These are phyloP conservation scores for Polyploca ridens DNA, from an alignment of 2,888 invertebrate species.

Conservation along the genomic window DNA sequence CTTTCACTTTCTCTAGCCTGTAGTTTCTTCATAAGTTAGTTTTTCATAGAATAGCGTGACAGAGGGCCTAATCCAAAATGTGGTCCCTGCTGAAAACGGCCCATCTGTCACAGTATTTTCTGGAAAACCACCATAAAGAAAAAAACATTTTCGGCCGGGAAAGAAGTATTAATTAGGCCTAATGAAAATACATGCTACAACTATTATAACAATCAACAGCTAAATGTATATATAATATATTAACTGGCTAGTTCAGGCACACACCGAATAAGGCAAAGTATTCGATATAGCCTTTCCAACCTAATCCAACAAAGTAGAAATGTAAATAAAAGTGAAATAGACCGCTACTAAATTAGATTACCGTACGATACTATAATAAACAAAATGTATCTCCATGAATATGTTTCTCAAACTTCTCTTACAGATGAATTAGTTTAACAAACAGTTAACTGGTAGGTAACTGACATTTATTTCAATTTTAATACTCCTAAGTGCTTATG, in stretches of 20 bases:
- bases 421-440: conserved; percentile 30
- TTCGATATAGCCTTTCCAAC: not conserved
- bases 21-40: no score
- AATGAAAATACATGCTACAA: no score
- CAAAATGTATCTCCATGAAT: conserved; percentile 18
- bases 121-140: no score
- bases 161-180: no score
- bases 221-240: no score
- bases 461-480: conserved; percentile 38
- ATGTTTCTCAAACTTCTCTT: not conserved
- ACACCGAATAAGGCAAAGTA: not conserved
- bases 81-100: no score
- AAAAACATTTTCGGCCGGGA: no score
- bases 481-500: conserved; percentile 40
- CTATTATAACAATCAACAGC: no score
- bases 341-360: not conserved
- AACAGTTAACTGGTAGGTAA: conserved; percentile 30
- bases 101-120: no score
- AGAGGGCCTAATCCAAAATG: no score
- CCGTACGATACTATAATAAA: conserved; percentile 17
- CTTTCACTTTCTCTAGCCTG: no score
- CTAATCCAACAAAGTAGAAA: conserved; percentile 5
- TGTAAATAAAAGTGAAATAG: conserved; percentile 6
- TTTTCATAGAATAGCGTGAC: no score
- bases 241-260: not conserved